Conservation (phyloP, 2,888 invertebrate species). For the Lasioglossum figueresi region DNA sequence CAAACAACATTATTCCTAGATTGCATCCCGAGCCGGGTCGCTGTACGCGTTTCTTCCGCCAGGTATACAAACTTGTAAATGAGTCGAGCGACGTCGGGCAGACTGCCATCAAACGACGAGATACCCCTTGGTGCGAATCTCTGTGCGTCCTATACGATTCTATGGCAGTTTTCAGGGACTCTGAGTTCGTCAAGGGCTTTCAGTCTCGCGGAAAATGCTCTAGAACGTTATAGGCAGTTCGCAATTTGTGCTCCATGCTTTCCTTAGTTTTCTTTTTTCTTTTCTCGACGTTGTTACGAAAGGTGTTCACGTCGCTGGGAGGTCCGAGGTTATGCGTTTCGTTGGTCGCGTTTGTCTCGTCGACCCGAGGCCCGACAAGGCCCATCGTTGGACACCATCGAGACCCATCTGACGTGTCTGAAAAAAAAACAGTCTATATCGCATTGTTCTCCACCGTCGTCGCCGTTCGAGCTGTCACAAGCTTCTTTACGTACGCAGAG, state of each 20-base stretch:
- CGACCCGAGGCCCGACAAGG: constrained; percentile 16
- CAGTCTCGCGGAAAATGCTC: constrained; percentile 50
- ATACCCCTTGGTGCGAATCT: constrained; percentile 46
- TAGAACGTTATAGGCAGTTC: constrained; percentile 47
- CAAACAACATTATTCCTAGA: neutral
- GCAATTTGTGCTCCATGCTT: constrained; percentile 15
- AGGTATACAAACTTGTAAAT: constrained; percentile 58
- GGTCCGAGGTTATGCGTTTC: constrained; percentile 1
- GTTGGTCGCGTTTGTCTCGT: constrained; percentile 27
- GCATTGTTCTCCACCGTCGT: neutral
- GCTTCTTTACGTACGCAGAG: constrained; percentile 60
- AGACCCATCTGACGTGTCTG: neutral
- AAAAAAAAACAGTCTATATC: neutral
- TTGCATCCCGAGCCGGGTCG: constrained; percentile 8
- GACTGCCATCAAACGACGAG: constrained; percentile 73
- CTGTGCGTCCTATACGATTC: constrained; percentile 37
- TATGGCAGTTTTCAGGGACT: constrained; percentile 47
- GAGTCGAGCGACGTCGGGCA: constrained; percentile 75
- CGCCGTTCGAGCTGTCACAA: constrained; percentile 20
- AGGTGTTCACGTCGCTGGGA: constrained; percentile 28
- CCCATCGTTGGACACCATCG: constrained; percentile 5
- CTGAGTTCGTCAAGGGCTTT: constrained; percentile 23
- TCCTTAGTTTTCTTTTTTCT: constrained; percentile 1
- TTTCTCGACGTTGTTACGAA: constrained; percentile 15
- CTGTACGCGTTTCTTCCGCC: constrained; percentile 19